These are phyloP conservation scores for Nyctereutes procyonoides DNA, from an alignment of 2,113 vertebrate species.

Conservation along the genomic window DNA sequence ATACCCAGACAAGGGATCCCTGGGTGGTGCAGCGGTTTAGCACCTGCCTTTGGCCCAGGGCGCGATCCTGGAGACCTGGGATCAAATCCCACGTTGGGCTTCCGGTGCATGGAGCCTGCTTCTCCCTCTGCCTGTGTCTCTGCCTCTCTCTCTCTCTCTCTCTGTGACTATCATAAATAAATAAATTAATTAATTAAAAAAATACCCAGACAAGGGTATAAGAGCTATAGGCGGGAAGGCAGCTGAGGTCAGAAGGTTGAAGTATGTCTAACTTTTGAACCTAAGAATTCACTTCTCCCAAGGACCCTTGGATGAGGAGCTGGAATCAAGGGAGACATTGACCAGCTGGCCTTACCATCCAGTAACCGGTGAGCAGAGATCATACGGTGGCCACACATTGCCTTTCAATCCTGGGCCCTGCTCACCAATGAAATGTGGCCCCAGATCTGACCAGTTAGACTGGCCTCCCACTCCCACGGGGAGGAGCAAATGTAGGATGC, in stretches of 20 bases:
- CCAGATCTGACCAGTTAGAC: not conserved
- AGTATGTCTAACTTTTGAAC: not conserved
- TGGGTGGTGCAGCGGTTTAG: too few species aligned
- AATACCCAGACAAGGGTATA: not conserved
- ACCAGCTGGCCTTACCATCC: not conserved
- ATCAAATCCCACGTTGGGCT: too few species aligned
- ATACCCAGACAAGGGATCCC: not conserved
- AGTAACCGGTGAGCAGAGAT: not conserved
- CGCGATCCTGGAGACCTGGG: too few species aligned
- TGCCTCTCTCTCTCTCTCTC: too few species aligned
- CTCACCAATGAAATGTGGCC: not conserved
- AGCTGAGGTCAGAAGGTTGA: not conserved
- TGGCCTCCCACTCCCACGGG: too few species aligned
- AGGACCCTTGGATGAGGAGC: not conserved
- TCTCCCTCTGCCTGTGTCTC: too few species aligned
- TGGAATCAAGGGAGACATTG: not conserved
- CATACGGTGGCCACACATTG: not conserved
- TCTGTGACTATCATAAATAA: too few species aligned
- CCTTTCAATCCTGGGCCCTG: not conserved
- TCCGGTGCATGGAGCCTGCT: too few species aligned
- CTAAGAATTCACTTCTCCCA: slow-evolving; percentile 14
- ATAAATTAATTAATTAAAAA: too few species aligned
- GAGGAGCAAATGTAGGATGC: not conserved
- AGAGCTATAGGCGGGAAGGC: not conserved
- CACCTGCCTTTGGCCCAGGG: too few species aligned